These are phyloP conservation scores for Drosophila virilis DNA, from an alignment of 1,140 invertebrate genomes.

Conservation along the genomic window DNA sequence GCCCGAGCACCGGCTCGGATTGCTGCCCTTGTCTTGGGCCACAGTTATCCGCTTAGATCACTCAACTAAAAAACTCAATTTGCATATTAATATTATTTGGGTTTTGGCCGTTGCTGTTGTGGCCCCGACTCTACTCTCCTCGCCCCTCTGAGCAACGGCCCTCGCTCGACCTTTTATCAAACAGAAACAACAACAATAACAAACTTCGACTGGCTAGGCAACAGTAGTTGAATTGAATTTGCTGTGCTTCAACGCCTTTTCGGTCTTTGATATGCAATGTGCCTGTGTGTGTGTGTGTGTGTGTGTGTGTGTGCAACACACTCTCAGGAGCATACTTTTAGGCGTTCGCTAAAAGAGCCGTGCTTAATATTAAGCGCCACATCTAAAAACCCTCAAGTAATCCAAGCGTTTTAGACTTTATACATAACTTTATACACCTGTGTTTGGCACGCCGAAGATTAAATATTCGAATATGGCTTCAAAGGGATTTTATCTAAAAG, in stretches of 20 bases:
- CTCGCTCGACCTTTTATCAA: slow-evolving; percentile 68
- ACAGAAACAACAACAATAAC: slow-evolving; percentile 54
- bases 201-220: slow-evolving; percentile 61
- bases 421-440: slow-evolving; percentile 32
- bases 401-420: slow-evolving; percentile 11
- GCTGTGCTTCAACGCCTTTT: slow-evolving; percentile 76
- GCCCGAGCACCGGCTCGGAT: slow-evolving; percentile 17
- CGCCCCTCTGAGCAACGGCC: slow-evolving; percentile 1
- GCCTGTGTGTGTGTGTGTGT: slow-evolving; percentile 3
- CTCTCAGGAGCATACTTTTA: slow-evolving; percentile 64
- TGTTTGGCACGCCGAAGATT: no score
- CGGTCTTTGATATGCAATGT: slow-evolving; percentile 66
- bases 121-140: slow-evolving; percentile 1
- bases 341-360: slow-evolving; percentile 29
- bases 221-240: slow-evolving; percentile 81
- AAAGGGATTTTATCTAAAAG: no score
- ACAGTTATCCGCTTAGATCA: slow-evolving; percentile 83
- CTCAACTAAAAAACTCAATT: slow-evolving; percentile 84
- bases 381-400: slow-evolving; percentile 11
- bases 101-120: slow-evolving; percentile 50
- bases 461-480: no score
- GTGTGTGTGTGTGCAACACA: not conserved
- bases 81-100: slow-evolving; percentile 83
- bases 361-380: slow-evolving; percentile 35
- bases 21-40: slow-evolving; percentile 21